A percentile compares a stretch with the other conserved stretches of the same genome.
Evolutionary conservation across 2,113 vertebrate species (phyloP).

Genomic region (Stegastes partitus): DNA sequence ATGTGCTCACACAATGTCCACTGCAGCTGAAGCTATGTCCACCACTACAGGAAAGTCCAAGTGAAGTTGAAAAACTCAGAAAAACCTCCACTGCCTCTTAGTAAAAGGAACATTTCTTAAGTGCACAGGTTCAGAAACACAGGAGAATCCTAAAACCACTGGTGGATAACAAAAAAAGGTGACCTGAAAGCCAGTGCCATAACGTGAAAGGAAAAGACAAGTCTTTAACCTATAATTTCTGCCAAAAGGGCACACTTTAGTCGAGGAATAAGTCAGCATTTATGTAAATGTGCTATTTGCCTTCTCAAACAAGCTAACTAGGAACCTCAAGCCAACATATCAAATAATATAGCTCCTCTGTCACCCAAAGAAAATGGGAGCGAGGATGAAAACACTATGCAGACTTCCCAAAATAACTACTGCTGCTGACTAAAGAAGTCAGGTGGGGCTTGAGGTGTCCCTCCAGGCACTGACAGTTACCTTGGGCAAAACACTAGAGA

Average conservation of each 20-base stretch:
- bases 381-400: constrained; percentile 16
- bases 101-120: no score
- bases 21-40: no score
- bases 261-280: background rate
- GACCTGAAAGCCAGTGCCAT: constrained; percentile 15
- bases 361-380: background rate
- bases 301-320: constrained; percentile 7
- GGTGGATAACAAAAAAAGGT: constrained; percentile 21
- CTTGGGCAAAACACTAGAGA: constrained; percentile 65
- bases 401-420: constrained; percentile 67
- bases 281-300: background rate
- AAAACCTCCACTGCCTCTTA: no score
- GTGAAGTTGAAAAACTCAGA: no score
- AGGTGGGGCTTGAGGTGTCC: constrained; percentile 65
- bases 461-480: constrained; percentile 74
- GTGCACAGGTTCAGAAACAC: background rate
- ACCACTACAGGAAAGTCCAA: no score
- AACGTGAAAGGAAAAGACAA: constrained; percentile 1
- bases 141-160: background rate
- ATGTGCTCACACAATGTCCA: no score
- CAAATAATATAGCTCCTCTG: constrained; percentile 13
- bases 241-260: background rate
- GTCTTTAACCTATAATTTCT: background rate
- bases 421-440: constrained; percentile 53
- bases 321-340: constrained; percentile 25